phyloP scores from a whole-genome alignment of 2,113 vertebrate genomes.

The Paradisaea rubra region DNA sequence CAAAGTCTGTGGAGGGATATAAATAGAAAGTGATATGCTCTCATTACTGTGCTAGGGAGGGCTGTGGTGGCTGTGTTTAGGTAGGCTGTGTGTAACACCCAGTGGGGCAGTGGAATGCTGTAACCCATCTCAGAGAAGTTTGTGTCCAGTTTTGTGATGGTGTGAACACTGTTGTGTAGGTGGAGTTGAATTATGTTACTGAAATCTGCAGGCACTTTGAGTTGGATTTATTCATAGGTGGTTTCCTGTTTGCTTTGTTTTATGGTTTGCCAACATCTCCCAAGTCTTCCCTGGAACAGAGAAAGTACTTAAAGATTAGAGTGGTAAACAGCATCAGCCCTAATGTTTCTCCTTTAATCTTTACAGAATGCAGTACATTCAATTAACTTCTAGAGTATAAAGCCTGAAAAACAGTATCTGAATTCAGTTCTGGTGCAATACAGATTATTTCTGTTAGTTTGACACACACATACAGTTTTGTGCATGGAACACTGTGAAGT shows the following conservation, averaged over 20 bases:
- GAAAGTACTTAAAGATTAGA: background rate
- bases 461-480: fast-evolving
- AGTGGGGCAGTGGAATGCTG: background rate
- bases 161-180: background rate
- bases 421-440: background rate
- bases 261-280: background rate
- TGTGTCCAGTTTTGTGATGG: background rate
- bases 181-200: background rate
- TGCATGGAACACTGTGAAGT: background rate
- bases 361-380: background rate
- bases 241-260: background rate
- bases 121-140: background rate
- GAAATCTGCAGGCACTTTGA: background rate
- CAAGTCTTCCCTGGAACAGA: background rate
- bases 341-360: background rate
- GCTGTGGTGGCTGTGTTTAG: background rate
- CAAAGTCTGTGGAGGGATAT: background rate
- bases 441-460: background rate
- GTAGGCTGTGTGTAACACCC: background rate
- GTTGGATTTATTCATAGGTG: background rate
- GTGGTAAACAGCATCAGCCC: background rate
- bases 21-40: background rate
- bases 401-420: background rate
- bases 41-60: background rate
- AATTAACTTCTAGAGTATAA: background rate